Evolutionary conservation across 2,797 vertebrate genomes (phyloP).

Genomic region (Merluccius polli): DNA sequence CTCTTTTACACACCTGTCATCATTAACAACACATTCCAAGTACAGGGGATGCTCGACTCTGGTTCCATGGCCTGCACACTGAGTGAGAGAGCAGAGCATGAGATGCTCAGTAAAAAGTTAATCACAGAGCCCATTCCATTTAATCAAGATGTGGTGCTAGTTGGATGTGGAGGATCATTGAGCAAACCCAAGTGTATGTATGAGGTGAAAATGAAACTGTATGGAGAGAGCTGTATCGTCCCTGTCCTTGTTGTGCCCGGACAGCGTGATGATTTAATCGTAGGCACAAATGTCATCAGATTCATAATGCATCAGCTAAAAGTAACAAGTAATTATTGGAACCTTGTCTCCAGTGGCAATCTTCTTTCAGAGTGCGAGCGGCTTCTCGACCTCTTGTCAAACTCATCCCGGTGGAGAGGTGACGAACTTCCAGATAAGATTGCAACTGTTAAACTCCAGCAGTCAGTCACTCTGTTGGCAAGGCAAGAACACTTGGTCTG

Average conservation of each 20-base stretch:
- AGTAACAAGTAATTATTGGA: neutral
- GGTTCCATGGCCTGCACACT: no score
- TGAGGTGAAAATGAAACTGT: neutral
- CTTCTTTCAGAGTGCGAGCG: neutral
- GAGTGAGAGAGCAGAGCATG: neutral
- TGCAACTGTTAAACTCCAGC: neutral
- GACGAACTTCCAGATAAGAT: neutral
- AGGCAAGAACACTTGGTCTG: neutral
- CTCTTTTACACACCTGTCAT: neutral
- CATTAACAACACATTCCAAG: neutral
- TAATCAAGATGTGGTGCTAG: neutral
- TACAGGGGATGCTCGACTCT: neutral
- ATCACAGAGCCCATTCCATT: neutral
- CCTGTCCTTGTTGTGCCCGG: neutral
- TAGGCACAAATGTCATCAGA: neutral
- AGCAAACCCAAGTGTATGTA: conserved; percentile 1
- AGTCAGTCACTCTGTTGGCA: neutral
- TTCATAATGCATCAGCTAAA: neutral
- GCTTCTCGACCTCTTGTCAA: neutral
- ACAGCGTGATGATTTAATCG: neutral
- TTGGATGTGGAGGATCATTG: neutral
- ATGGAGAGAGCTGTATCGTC: conserved; percentile 1
- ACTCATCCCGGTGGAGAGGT: neutral
- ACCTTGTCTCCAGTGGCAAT: neutral
- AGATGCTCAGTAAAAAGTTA: neutral